Percentiles rank a stretch among this genome's conserved stretches.
These are phyloP conservation scores for Frankliniella intonsa DNA, from an alignment of 2,888 invertebrate species.

Conservation along the genomic window DNA sequence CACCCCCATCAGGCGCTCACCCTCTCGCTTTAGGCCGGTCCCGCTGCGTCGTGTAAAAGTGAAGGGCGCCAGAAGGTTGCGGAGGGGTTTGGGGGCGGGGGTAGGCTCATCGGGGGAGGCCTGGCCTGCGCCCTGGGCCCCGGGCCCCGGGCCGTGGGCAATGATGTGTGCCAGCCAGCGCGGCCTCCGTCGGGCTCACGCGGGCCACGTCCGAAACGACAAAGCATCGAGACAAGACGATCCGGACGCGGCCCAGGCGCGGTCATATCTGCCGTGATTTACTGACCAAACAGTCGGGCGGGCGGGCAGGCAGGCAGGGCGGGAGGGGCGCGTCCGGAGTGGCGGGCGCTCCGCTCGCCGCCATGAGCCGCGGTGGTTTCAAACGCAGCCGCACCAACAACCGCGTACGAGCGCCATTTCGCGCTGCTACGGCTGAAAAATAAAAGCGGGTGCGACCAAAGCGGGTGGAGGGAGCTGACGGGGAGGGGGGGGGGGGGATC, in stretches of 20 bases:
- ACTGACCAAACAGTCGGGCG: slow-evolving; percentile 4
- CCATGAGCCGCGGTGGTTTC: neutral
- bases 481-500: neutral
- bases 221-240: neutral
- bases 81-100: neutral
- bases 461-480: no score
- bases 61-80: neutral
- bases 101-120: neutral
- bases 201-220: no score
- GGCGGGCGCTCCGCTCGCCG: neutral
- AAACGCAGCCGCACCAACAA: neutral
- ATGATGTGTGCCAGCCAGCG: neutral
- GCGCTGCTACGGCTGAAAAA: no score
- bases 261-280: slow-evolving; percentile 22
- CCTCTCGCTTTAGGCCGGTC: no score
- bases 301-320: neutral
- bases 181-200: no score
- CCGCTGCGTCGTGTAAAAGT: no score
- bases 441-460: no score
- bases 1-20: no score
- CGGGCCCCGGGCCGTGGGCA: neutral
- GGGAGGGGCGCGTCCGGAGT: neutral
- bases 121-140: no score
- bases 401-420: no score
- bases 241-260: neutral